Evolutionary conservation across 2,888 invertebrate genomes (phyloP), one percentile per base, ranked within the genome.

Genomic region (Lysandra bellargus): DNA sequence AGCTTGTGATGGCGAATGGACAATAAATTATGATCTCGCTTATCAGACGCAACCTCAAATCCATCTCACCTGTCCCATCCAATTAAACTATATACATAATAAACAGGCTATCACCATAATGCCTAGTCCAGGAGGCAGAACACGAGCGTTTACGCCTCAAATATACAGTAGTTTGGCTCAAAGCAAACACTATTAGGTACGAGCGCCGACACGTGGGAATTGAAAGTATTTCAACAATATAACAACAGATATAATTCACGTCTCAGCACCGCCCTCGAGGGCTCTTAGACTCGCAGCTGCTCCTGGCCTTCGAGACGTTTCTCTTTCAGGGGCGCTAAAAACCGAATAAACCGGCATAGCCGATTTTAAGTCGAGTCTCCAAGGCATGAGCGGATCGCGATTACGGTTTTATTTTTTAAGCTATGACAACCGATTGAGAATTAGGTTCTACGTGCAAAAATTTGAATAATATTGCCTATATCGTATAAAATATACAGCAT

Each of bases 241-340:
- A 79, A 82, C 81, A 81, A 81, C 81, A 82, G 80, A 80, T 82
- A 80, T 82, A 83, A 83, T 84, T 83, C 83, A 83, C 82, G 81
- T 81, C 78, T 77, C 79, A 75, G 49, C 80, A 78, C 79, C 81
- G 79, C 81, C 82, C 82, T 79, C 78, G 81, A 83, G 83, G 82
- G 83, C 84, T 83, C 84, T 84, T 80, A 81, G 81, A 80, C 73
- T 79, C 80, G 78, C 84, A 84, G 83, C 84, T 84, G 84, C 80
- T 82, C 78, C 82, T 81, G 79, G 74, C 79, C 75, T 61, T 49
- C 64, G 83, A 82, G 90, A 86, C 88, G 91, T 87, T 88, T 88
- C 90, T 89, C 87, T 90, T 89, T 88, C 86, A 86, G 84, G 87
- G 87, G 85, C 89, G 91, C 90, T 92, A 92, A 92, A 92, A 92